Evolutionary conservation across 2,113 vertebrate genomes (phyloP), one percentile per base, ranked within the genome.

Genomic region (Apodemus sylvaticus): DNA sequence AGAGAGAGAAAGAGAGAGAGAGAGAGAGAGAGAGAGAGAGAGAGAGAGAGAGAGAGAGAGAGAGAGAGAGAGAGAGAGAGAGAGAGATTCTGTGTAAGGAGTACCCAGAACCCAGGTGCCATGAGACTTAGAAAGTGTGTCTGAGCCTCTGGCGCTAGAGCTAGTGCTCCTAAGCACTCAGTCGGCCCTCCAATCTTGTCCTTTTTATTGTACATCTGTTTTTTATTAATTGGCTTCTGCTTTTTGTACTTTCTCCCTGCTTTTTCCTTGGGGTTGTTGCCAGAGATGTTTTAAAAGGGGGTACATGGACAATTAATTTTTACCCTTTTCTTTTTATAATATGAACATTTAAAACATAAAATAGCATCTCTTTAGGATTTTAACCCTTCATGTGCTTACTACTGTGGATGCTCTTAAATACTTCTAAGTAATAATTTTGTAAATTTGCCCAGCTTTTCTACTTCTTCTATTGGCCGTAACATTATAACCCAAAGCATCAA

Each of bases 371-470:
- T 83, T 58, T 20, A 88, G 64, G 22, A 39, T 89, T 86, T 90
- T 89, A 94, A 58, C 34, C 11, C n/a, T 89, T 91, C 11, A 55
- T 92, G 14, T 53, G 51, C 62, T 96, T 45, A 51, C 4, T 96
- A 1, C 7, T 12, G 78, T 83, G 48, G 4, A 78, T 86, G 2
- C 0, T 71, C 66, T 92, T 42, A 96, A 89, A 83, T 62, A 45
- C 45, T 90, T 92, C 31, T 71, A 88, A 7, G 20, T 71, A 68
- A n/a, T 12, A 42, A 29, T 76, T 77, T 39, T 92, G 6, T 70
- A 51, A 22, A 89, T 83, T 42, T 89, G 60, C 22, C 42, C 36
- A 3, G 2, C 8, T 85, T 85, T 85, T 77, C 26, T 87, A 12
- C 68, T 83, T 62, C 2, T 68, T n/a, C 86, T 79, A 91, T 51